Evolutionary conservation across 2,113 vertebrate species (phyloP).

Genomic region (Cyanistes caeruleus): DNA sequence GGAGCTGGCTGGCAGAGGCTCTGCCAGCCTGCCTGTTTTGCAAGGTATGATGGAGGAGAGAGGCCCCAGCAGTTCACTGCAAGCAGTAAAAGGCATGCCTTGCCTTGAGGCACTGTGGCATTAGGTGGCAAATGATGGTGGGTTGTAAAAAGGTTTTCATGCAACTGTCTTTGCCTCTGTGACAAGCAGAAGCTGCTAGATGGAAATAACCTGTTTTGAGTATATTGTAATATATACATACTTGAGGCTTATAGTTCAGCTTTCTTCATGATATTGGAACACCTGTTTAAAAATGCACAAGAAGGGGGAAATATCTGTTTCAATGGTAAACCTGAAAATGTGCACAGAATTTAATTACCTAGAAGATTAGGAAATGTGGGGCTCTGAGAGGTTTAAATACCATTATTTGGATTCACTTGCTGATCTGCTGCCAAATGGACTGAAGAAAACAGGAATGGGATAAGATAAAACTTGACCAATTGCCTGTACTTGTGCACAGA

Average conservation of each 20-base stretch:
- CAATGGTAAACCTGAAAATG: constrained; percentile 26
- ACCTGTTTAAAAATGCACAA: constrained; percentile 3
- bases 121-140: not conserved
- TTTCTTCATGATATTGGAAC: constrained; percentile 55
- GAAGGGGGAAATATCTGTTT: not conserved
- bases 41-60: not conserved
- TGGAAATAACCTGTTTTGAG: not conserved
- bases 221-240: not conserved
- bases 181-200: not conserved
- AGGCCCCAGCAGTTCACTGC: not conserved
- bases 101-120: not conserved
- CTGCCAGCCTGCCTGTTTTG: not conserved
- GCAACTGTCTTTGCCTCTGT: not conserved
- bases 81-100: rapidly evolving
- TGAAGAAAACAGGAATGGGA: not conserved
- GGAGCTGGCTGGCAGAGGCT: not conserved
- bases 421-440: not conserved
- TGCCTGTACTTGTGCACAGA: not conserved
- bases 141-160: not conserved
- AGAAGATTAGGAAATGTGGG: not conserved
- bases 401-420: not conserved
- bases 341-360: not conserved
- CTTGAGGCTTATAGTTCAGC: constrained; percentile 17
- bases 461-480: not conserved
- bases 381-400: not conserved